Base-by-base conservation (phyloP, 2,113 vertebrate species). In the Macaca nemestrina region DNA sequence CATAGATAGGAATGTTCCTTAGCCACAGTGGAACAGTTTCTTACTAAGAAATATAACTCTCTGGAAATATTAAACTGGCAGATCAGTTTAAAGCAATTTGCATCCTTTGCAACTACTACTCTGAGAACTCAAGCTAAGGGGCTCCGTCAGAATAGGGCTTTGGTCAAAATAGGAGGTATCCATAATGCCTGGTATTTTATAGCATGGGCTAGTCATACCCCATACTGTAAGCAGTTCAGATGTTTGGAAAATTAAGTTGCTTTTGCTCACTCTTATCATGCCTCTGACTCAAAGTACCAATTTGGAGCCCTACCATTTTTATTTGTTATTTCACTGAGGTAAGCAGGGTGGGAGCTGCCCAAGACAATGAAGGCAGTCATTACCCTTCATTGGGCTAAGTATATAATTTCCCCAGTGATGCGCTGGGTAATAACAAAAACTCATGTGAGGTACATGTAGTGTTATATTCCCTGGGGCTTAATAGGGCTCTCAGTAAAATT, bases 401-500 rank as follows among this genome's bases (percentile, higher is more conserved):
- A 97, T 97, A 98, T 99, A 98, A 98, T 99, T 99, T 99, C 98
- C 98, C 99, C 97, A 98, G 98, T 89, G 98, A 98, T 98, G 98
- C 96, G 98, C 96, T 97, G 98, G 98, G 98, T 98, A 98, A 98
- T 99, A 99, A 99, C 98, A 98, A 98, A 98, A 98, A 98, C 98
- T 98, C 98, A 98, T 98, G 98, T 98, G 98, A 98, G 98, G 98
- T 97, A 98, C 98, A 98, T 97, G 98, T 94, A 98, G 97, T 98
- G 97, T 98, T 98, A 95, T 98, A 98, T 98, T 99, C 98, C 98
- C 98, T 76, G 93, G 98, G 98, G 98, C 98, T 99, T 99, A 99
- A 99, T 99, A 98, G 98, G 98, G 97, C 98, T 98, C 97, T 98
- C 97, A 97, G 98, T 98, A 98, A 99, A 99, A 99, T 98, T 99